A percentile compares a stretch with the other conserved stretches of the same genome.
phyloP scores from a whole-genome alignment of 2,113 vertebrate species.

The Thamnaconus septentrionalis region DNA sequence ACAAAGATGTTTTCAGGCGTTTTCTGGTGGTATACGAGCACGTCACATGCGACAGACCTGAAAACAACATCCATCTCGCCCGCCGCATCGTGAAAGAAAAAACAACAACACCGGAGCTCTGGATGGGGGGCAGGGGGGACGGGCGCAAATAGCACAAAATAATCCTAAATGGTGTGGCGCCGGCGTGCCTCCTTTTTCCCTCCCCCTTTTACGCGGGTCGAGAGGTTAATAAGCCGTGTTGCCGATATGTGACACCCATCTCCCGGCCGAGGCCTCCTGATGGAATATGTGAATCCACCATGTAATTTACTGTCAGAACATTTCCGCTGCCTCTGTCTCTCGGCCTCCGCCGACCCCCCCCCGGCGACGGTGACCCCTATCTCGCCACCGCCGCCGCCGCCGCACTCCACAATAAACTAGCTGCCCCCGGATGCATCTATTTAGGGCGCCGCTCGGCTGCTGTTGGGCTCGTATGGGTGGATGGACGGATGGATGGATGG shows the following conservation, averaged over 20 bases:
- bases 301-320: constrained; percentile 52
- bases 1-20: no score
- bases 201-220: constrained; percentile 33
- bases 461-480: constrained; percentile 16
- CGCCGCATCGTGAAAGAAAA: no score
- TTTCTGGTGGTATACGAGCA: no score
- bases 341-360: constrained; percentile 17
- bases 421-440: constrained; percentile 46
- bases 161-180: constrained; percentile 14
- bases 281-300: constrained; percentile 44
- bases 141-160: constrained; percentile 26
- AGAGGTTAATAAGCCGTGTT: constrained; percentile 53
- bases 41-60: no score
- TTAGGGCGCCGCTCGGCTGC: constrained; percentile 23
- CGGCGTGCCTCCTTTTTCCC: constrained; percentile 21
- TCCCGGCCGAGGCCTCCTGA: constrained; percentile 21
- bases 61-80: no score
- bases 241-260: constrained; percentile 30
- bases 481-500: constrained; percentile 21
- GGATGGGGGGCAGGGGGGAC: constrained; percentile 6
- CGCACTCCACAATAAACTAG: constrained; percentile 42
- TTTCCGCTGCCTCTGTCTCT: constrained; percentile 48
- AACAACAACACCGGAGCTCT: background rate
- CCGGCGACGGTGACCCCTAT: constrained; percentile 63
- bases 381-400: constrained; percentile 20